Conservation (phyloP, 2,113 vertebrate species). For the Corapipo altera region DNA sequence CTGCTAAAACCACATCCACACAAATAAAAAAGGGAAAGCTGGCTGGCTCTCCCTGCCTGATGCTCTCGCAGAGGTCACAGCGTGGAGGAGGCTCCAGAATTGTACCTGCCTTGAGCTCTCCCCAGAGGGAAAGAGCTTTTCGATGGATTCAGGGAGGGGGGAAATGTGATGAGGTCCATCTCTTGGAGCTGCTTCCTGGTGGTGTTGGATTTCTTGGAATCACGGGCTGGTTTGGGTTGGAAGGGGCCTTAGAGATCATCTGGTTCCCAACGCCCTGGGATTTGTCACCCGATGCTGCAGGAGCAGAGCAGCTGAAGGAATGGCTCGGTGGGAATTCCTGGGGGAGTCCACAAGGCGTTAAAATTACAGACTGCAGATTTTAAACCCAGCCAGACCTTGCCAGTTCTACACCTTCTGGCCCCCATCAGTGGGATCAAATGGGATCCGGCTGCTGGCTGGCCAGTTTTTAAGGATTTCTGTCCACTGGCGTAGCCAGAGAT, state of each 20-base stretch:
- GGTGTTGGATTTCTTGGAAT: not conserved
- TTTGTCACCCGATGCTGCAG: accelerated
- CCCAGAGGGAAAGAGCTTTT: not conserved
- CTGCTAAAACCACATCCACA: not conserved
- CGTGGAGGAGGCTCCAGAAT: not conserved
- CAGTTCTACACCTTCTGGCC: accelerated
- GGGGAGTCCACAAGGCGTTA: accelerated
- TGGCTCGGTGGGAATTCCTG: accelerated
- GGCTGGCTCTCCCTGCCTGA: not conserved
- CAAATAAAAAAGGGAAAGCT: not conserved
- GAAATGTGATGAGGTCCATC: not conserved
- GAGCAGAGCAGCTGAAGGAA: not conserved
- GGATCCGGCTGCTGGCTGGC: not conserved
- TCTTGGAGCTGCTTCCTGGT: not conserved
- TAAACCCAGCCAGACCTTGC: not conserved
- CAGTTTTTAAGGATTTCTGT: not conserved
- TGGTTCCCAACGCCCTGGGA: not conserved
- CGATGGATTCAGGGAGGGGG: not conserved
- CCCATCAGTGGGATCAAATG: accelerated
- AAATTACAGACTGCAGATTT: not conserved
- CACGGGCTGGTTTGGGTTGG: not conserved
- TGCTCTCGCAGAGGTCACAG: accelerated
- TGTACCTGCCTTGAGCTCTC: not conserved
- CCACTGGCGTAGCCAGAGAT: too few relatives aligned
- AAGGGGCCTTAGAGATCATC: too few relatives aligned